Conservation (phyloP, 2,113 vertebrate genomes). For the Otolemur garnettii region DNA sequence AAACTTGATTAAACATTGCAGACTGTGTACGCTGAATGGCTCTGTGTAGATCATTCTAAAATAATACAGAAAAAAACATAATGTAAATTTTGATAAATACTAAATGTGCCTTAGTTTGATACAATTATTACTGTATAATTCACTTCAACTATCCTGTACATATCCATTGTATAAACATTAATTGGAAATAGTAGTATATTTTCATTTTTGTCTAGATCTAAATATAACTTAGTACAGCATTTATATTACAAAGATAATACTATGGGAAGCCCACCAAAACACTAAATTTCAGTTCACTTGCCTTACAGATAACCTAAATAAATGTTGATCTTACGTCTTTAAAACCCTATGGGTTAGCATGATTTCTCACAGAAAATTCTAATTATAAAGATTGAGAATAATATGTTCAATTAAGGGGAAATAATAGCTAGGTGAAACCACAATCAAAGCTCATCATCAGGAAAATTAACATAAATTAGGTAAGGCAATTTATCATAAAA, state of each 20-base stretch:
- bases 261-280: neutral
- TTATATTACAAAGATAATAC: neutral
- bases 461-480: neutral
- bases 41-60: constrained; percentile 93
- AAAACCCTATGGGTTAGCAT: neutral
- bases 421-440: neutral
- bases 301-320: neutral
- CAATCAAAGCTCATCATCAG: neutral
- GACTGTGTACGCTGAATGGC: constrained; percentile 93
- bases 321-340: neutral
- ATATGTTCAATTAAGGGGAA: neutral
- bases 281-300: neutral
- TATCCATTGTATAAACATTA: neutral
- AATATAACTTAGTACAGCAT: neutral
- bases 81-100: neutral
- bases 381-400: constrained; percentile 20
- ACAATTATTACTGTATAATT: neutral
- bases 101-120: neutral
- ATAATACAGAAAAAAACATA: constrained; percentile 65
- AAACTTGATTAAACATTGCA: constrained; percentile 94
- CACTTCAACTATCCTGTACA: neutral
- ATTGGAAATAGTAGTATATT: neutral
- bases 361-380: neutral
- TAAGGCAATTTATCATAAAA: neutral
- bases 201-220: neutral